Evolutionary conservation across 2,797 vertebrate species (phyloP).

Genomic region (Sebastiscus albofasciatus): DNA sequence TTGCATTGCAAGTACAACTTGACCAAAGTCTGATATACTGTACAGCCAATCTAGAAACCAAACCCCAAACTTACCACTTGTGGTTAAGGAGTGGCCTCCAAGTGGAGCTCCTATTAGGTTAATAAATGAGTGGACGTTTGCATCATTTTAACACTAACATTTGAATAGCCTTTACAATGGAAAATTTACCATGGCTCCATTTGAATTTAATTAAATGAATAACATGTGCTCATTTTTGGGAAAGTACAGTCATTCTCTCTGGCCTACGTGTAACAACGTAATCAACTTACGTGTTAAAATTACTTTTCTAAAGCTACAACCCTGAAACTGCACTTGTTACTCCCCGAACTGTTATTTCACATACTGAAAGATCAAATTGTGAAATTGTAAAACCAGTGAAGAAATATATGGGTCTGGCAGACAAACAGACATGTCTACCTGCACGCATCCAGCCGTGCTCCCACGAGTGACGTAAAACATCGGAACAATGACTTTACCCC

Average conservation of each 20-base stretch:
- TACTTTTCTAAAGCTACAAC: not conserved
- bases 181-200: conserved; percentile 29
- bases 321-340: conserved; percentile 28
- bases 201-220: conserved; percentile 42
- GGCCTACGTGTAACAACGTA: not conserved
- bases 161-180: conserved; percentile 38
- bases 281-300: not conserved
- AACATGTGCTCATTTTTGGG: conserved; percentile 25
- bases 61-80: conserved; percentile 27
- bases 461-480: conserved; percentile 30
- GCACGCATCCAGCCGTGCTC: conserved; percentile 28
- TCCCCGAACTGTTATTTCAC: conserved; percentile 19
- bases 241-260: conserved; percentile 14
- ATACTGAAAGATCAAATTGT: conserved; percentile 10
- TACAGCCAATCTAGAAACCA: conserved; percentile 25
- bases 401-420: conserved; percentile 41
- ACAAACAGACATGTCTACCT: conserved; percentile 31
- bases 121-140: conserved; percentile 40
- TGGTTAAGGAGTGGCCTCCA: conserved; percentile 38
- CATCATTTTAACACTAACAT: conserved; percentile 28
- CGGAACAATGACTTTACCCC: conserved; percentile 48
- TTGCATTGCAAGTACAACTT: not conserved
- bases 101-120: conserved; percentile 21
- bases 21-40: not conserved
- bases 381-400: conserved; percentile 6